Base-by-base conservation (phyloP, 1,140 invertebrate species). In the Drosophila busckii region DNA sequence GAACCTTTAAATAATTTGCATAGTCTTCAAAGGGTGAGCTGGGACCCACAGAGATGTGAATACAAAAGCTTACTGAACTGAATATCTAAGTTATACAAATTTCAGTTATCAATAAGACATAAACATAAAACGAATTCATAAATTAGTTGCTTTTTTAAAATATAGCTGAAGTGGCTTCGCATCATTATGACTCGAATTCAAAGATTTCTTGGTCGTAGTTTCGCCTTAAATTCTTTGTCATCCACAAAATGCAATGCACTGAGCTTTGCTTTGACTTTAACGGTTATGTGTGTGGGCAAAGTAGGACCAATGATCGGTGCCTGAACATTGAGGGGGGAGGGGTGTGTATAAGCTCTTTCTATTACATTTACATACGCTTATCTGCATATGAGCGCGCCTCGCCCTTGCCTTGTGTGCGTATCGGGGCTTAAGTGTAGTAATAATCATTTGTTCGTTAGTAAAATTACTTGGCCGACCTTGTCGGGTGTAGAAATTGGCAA, bases 361-460 rank as follows among this genome's bases (percentile, higher is more conserved):
- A 75, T 69, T 70, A 70, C 65, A 53, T 76, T 80, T 69, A 70
- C 65, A 53, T 76, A 82, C 65, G 64, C 69, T 82, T 82, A 80
- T 80, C 73, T 80, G 73, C 73, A 80, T 78, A n/a, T n/a, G n/a
- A n/a, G n/a, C n/a, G 53, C 37, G 67, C 31, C 56, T 70, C 45
- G 49, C 42, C 65, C 49, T 50, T 59, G 60, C 29, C 31, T 15
- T 20, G 35, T 19, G 40, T 38, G 25, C 10, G 45, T 23, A 29
- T 20, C 7, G 23, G 54, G 44, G 29, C 48, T 41, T 40, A 73
- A 65, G 69, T 78, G 75, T 69, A 80, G 73, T 82, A 80, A 80
- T 75, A 80, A 80, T 80, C 73, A 78, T 80, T 80, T 80, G 73
- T 82, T 63, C 69, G 63, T 68, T 82, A 64, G 46, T 65, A 28